A percentile compares a stretch with the other conserved stretches of the same genome.
Evolutionary conservation across 1,140 invertebrate genomes (phyloP).

Genomic region (Schmidtea mediterranea): DNA sequence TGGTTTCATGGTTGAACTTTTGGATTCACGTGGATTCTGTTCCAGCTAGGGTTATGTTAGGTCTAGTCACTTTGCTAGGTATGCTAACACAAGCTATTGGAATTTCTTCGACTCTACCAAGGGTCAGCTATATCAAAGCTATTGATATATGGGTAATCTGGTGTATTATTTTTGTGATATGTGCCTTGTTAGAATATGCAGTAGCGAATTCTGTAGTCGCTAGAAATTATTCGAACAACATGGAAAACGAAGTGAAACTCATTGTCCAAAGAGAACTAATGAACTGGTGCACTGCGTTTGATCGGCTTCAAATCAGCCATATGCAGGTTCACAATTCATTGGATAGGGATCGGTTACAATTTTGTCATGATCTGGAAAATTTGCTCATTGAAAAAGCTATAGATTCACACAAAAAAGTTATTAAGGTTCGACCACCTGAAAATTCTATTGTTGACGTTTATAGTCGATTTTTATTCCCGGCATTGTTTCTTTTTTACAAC

Average conservation of each 20-base stretch:
- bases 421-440: too few relatives aligned
- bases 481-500: slow-evolving; percentile 4
- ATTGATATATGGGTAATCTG: slow-evolving; percentile 3
- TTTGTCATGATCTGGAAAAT: too few relatives aligned
- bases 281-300: too few relatives aligned
- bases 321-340: too few relatives aligned
- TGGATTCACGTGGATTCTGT: slow-evolving; percentile 12
- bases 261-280: background rate
- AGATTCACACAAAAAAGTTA: too few relatives aligned
- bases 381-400: too few relatives aligned
- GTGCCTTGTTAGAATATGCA: background rate
- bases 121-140: slow-evolving; percentile 4
- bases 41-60: slow-evolving; percentile 7
- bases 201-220: background rate
- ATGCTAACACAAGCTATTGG: slow-evolving; percentile 4
- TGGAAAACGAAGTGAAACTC: background rate
- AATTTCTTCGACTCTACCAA: background rate
- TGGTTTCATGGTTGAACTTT: slow-evolving; percentile 49
- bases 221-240: background rate
- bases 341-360: too few relatives aligned
- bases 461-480: slow-evolving; percentile 4
- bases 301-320: too few relatives aligned
- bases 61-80: slow-evolving; percentile 1
- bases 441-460: background rate
- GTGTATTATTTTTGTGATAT: slow-evolving; percentile 2